A percentile compares a stretch with the other conserved stretches of the same genome.
Evolutionary conservation across 1,140 invertebrate genomes (phyloP).

Genomic region (Aporrectodea caliginosa): DNA sequence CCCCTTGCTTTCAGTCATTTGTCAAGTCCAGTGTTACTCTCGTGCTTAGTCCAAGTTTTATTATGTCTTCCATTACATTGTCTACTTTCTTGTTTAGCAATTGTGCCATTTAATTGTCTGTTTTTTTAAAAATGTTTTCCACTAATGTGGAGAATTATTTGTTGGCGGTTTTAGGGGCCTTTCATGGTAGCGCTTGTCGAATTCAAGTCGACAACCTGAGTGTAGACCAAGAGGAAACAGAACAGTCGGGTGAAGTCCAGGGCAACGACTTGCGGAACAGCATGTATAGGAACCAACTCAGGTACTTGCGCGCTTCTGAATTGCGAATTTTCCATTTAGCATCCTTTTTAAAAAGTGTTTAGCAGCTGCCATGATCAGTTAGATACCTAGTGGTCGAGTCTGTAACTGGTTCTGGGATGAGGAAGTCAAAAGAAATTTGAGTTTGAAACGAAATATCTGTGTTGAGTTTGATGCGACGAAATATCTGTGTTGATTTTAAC

Average conservation of each 20-base stretch:
- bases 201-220: background rate
- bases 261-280: background rate
- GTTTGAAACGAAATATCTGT: too few relatives aligned
- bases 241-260: background rate
- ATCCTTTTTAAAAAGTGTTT: too few relatives aligned
- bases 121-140: background rate
- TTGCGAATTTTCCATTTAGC: too few relatives aligned
- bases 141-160: background rate
- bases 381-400: too few relatives aligned
- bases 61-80: background rate
- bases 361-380: too few relatives aligned
- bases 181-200: background rate
- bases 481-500: too few relatives aligned
- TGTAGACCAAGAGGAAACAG: background rate
- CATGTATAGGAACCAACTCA: background rate
- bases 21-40: too few relatives aligned
- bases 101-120: background rate
- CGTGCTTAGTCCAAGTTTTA: too few relatives aligned
- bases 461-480: too few relatives aligned
- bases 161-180: background rate
- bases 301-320: background rate
- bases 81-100: background rate
- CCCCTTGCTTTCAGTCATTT: too few relatives aligned
- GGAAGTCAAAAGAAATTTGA: too few relatives aligned
- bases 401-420: too few relatives aligned